Conservation (phyloP, 1,140 invertebrate species). For the Saxidomus purpurata region DNA sequence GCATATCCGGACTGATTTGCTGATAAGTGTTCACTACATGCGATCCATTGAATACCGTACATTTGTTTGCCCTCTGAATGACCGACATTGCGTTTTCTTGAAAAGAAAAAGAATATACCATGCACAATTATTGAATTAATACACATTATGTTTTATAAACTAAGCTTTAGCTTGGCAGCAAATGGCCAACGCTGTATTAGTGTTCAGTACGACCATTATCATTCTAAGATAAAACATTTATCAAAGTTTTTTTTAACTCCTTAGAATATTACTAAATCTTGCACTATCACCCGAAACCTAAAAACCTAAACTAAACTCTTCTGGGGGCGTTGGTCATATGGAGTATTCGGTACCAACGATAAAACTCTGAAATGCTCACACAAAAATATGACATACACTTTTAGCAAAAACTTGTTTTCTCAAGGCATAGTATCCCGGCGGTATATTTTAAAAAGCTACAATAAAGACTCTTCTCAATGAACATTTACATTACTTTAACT, state of each 20-base stretch:
- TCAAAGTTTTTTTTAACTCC: too few relatives aligned
- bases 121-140: not conserved
- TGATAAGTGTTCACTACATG: not conserved
- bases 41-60: not conserved
- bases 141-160: not conserved
- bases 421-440: too few relatives aligned
- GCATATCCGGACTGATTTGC: not conserved
- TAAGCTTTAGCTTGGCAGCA: not conserved
- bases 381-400: too few relatives aligned
- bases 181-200: not conserved
- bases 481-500: too few relatives aligned
- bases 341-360: too few relatives aligned
- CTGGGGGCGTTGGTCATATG: too few relatives aligned
- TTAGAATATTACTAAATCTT: not conserved
- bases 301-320: too few relatives aligned
- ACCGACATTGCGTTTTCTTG: not conserved
- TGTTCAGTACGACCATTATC: not conserved
- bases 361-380: too few relatives aligned
- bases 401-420: too few relatives aligned
- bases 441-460: too few relatives aligned
- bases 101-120: not conserved
- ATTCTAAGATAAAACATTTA: not conserved
- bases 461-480: too few relatives aligned
- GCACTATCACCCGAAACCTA: too few relatives aligned
- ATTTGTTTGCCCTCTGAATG: not conserved